Conservation (phyloP, 2,888 invertebrate species). For the Operophtera brumata region DNA sequence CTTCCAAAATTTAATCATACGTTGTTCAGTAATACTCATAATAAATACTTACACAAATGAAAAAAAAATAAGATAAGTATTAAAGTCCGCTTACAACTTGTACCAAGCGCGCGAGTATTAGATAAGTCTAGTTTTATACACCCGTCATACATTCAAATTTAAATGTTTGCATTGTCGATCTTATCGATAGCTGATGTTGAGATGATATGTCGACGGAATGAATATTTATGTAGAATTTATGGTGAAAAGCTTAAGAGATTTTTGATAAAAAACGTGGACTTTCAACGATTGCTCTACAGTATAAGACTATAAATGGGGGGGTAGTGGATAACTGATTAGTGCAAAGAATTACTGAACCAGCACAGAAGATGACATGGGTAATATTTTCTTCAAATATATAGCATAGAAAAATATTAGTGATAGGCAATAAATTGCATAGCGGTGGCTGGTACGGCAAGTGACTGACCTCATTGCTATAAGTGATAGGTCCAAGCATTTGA, state of each 20-base stretch:
- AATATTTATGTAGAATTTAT: conserved; percentile 14
- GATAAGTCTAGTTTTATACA: conserved; percentile 50
- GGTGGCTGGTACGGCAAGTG: too few relatives aligned
- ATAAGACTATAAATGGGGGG: neutral
- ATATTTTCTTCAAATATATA: too few relatives aligned
- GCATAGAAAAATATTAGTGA: too few relatives aligned
- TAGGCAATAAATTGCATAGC: too few relatives aligned
- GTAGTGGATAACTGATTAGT: too few relatives aligned
- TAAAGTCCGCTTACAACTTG: conserved; percentile 9
- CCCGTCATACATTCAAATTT: conserved; percentile 50
- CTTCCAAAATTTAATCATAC: too few relatives aligned
- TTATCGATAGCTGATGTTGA: conserved; percentile 38
- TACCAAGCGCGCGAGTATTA: conserved; percentile 39
- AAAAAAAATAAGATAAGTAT: neutral
- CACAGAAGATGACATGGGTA: too few relatives aligned
- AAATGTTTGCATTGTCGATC: conserved; percentile 42
- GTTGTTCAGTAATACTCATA: neutral
- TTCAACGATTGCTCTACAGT: neutral
- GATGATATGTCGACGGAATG: conserved; percentile 17
- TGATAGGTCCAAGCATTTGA: neutral
- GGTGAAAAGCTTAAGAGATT: conserved; percentile 1
- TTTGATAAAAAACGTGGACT: neutral
- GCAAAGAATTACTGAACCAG: too few relatives aligned
- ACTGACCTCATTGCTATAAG: too few relatives aligned
- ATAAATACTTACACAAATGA: neutral